A percentile compares a stretch with the other conserved stretches of the same genome.
phyloP scores from a whole-genome alignment of 2,888 invertebrate genomes.

The Oligia strigilis region DNA sequence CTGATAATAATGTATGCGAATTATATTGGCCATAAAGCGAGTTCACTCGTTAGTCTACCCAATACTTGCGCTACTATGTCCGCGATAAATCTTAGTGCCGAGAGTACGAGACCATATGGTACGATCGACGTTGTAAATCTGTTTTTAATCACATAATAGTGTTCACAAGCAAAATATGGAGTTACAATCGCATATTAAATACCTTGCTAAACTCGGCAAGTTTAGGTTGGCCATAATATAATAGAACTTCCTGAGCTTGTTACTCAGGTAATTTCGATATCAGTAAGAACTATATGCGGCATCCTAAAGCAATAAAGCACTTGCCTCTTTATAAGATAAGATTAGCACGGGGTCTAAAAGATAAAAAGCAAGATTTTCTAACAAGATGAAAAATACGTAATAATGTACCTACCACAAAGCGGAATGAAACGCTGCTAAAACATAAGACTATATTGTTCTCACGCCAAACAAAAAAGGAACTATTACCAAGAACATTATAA shows the following conservation, averaged over 20 bases:
- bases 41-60: constrained; percentile 40
- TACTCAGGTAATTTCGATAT: neutral
- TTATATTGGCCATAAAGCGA: constrained; percentile 45
- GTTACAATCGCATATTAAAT: constrained; percentile 24
- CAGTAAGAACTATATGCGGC: neutral
- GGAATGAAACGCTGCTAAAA: neutral
- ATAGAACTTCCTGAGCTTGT: too few species aligned
- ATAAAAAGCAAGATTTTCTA: neutral
- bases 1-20: constrained; percentile 55
- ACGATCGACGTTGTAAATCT: constrained; percentile 52
- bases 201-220: neutral
- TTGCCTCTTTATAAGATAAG: constrained; percentile 1
- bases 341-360: neutral
- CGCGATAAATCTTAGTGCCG: constrained; percentile 55
- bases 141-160: constrained; percentile 40
- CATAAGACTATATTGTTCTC: neutral
- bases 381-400: neutral
- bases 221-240: neutral
- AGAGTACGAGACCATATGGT: constrained; percentile 51
- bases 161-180: constrained; percentile 33
- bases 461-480: constrained; percentile 7
- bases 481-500: constrained; percentile 36
- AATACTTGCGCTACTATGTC: constrained; percentile 44
- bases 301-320: neutral
- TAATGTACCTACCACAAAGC: neutral